phyloP scores from a whole-genome alignment of 2,797 vertebrate species.

The Ataeniobius toweri region DNA sequence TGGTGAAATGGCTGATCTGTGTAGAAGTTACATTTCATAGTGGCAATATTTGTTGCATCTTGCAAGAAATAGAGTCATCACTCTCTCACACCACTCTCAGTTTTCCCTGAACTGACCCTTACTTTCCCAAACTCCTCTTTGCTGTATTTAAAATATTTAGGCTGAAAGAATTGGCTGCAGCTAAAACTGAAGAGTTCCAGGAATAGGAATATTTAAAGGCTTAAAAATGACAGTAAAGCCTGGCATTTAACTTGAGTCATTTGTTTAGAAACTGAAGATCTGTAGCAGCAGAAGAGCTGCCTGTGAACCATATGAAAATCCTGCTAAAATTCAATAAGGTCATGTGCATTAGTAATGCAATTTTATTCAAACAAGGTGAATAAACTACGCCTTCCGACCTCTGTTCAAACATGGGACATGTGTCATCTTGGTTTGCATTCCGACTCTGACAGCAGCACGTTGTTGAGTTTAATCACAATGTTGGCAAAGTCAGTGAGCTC shows the following conservation, averaged over 20 bases:
- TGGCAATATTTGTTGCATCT: constrained; percentile 2
- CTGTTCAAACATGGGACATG: background rate
- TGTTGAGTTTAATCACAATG: constrained; percentile 91
- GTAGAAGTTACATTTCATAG: constrained; percentile 13
- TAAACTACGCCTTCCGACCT: background rate
- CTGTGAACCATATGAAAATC: constrained; percentile 3
- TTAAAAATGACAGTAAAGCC: background rate
- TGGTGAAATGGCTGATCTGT: constrained; percentile 10
- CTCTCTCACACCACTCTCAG: background rate
- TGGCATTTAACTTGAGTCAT: constrained; percentile 1
- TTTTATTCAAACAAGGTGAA: background rate
- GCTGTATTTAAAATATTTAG: constrained; percentile 7
- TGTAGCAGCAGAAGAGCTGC: background rate
- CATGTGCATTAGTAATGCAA: background rate
- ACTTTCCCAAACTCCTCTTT: constrained; percentile 33
- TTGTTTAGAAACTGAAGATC: constrained; percentile 5
- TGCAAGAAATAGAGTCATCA: background rate
- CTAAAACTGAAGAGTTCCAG: constrained; percentile 16
- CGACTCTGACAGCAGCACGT: constrained; percentile 81
- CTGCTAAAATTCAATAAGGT: background rate
- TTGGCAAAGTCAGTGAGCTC: constrained; percentile 96
- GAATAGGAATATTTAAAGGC: constrained; percentile 15
- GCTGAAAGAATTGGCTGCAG: background rate
- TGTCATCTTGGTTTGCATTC: constrained; percentile 67
- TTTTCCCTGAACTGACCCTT: constrained; percentile 10